A percentile compares a stretch with the other conserved stretches of the same genome.
Conservation (phyloP, 2,113 vertebrate genomes). For the Symphodus melops region DNA sequence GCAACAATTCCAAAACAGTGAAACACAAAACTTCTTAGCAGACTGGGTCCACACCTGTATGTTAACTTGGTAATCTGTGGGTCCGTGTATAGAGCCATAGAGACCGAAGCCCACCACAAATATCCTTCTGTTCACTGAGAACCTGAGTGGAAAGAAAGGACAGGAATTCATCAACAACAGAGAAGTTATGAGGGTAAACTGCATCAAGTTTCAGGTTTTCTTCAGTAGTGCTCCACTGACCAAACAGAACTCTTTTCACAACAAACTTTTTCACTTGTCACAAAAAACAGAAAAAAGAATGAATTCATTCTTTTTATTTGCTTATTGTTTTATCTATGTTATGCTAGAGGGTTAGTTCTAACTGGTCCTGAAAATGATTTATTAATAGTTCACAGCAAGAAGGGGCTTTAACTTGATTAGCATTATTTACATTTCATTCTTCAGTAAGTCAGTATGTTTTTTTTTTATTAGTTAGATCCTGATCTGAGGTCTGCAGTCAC, state of each 20-base stretch:
- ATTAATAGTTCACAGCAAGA: background rate
- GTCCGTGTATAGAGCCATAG: slow-evolving; percentile 95
- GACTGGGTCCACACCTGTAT: slow-evolving; percentile 87
- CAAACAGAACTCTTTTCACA: background rate
- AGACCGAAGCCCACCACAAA: slow-evolving; percentile 96
- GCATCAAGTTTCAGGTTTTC: background rate
- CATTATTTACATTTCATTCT: background rate
- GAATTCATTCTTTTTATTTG: background rate
- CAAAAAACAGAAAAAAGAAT: no score
- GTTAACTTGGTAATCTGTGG: slow-evolving; percentile 97
- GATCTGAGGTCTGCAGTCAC: background rate
- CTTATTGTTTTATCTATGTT: background rate
- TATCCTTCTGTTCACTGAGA: slow-evolving; percentile 95
- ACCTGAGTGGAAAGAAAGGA: slow-evolving; percentile 78
- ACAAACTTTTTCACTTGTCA: no score
- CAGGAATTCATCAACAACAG: background rate
- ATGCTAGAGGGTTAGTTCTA: no score
- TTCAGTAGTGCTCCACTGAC: background rate
- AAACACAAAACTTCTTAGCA: background rate
- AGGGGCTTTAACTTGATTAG: background rate
- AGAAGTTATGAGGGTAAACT: background rate
- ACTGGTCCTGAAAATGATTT: background rate
- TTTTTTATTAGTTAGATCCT: background rate
- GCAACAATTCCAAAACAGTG: background rate
- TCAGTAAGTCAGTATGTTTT: background rate